Conservation (phyloP, 2,888 invertebrate genomes). For the Exocentrus adspersus region DNA sequence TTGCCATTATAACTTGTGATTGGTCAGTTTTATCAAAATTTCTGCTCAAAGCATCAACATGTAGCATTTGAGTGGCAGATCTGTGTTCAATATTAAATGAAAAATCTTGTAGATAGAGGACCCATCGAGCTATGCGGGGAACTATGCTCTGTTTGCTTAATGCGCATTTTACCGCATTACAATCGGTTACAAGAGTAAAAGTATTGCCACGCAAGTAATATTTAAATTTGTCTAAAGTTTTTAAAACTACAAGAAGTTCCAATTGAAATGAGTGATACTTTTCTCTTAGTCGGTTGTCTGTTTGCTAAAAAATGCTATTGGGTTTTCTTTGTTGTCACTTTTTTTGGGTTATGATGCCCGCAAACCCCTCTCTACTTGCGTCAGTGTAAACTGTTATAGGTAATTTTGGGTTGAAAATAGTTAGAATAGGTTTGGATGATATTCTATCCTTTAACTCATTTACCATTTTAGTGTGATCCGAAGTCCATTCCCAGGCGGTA, state of each 20-base stretch:
- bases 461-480: slow-evolving; percentile 15
- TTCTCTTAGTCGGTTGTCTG: slow-evolving; percentile 33
- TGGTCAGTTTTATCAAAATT: neutral
- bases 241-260: slow-evolving; percentile 25
- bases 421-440: slow-evolving; percentile 29
- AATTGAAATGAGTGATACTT: slow-evolving; percentile 32
- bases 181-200: slow-evolving; percentile 35
- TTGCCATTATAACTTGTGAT: slow-evolving; percentile 15
- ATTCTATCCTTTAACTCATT: slow-evolving; percentile 26
- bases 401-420: slow-evolving; percentile 34
- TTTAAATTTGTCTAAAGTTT: slow-evolving; percentile 28
- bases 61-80: slow-evolving; percentile 47
- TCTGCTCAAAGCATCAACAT: slow-evolving; percentile 54
- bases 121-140: slow-evolving; percentile 36
- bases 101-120: slow-evolving; percentile 36
- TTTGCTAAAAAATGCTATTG: slow-evolving; percentile 36
- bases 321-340: slow-evolving; percentile 24
- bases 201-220: slow-evolving; percentile 24
- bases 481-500: slow-evolving; percentile 17
- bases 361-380: slow-evolving; percentile 27
- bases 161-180: slow-evolving; percentile 19
- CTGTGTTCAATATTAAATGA: slow-evolving; percentile 33
- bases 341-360: slow-evolving; percentile 35
- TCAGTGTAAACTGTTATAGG: slow-evolving; percentile 31
- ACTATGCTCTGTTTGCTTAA: neutral